Evolutionary conservation across 2,888 invertebrate genomes (phyloP), one percentile per base, ranked within the genome.

Genomic region (Harpalus rubripes): DNA sequence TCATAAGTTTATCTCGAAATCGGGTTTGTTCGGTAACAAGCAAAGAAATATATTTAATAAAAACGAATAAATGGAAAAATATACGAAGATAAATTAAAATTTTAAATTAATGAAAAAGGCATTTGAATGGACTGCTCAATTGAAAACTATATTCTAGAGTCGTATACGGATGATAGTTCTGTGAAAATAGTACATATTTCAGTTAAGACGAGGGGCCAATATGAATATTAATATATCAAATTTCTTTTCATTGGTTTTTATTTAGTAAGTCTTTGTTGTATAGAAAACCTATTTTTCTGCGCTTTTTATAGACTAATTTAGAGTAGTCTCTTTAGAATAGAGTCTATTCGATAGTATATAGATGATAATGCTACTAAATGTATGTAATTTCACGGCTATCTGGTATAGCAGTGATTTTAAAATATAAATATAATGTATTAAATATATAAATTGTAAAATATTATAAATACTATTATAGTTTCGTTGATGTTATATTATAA

Each of bases 121-220:
- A 32, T 32, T 5, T 32, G 32, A 32, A 52, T 52, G 44, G 44
- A 52, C 12, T 52, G 44, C 44, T 52, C 44, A 52, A 52, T 52
- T 8, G 1, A 32, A 32, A 32, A 32, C 56, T n/a, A n/a, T 59
- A 59, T 16, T 59, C 16, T 12, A 52, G 44, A 59, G 59, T 59
- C 18, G 12, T n/a, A 56, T 15, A 7, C 1, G 56, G 56, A 0
- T 16, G 18, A 16, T 3, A 22, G 15, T 76, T 52, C 58, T 78
- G 78, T 74, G 74, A 58, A 58, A 83, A 83, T 83, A 44, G 83
- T 83, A 76, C 76, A 76, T 41, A 56, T 22, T 83, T 32, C 76
- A 72, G 76, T 61, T 61, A 76, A 61, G 76, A 59, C 41, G 83
- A 41, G 83, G 83, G 83, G 83, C 83, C 83, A 83, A 83, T 32